These are phyloP conservation scores for Fratercula arctica DNA, from an alignment of 2,797 vertebrate genomes.

Conservation along the genomic window DNA sequence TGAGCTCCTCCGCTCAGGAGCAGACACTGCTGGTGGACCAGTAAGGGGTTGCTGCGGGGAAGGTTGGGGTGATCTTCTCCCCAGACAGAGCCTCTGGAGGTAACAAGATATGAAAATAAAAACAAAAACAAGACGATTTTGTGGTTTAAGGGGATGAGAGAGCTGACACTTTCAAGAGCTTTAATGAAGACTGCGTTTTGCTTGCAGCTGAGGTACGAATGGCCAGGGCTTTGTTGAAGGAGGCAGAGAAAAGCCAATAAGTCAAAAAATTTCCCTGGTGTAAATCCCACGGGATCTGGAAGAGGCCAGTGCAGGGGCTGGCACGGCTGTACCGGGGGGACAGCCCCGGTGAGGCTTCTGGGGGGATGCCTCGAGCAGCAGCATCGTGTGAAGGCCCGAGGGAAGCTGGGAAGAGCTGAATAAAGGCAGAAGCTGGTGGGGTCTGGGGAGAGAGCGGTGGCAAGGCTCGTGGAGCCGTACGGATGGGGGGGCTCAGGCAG, in stretches of 20 bases:
- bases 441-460: not conserved
- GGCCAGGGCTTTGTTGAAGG: not conserved
- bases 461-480: not conserved
- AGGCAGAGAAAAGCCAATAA: not conserved
- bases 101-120: not conserved
- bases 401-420: not conserved
- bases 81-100: not conserved
- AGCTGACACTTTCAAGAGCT: not conserved
- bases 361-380: accelerated
- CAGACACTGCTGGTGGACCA: not conserved
- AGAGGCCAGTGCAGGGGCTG: not conserved
- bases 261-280: not conserved
- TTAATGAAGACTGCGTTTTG: not conserved
- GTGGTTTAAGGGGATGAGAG: not conserved
- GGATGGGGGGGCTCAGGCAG: too few relatives aligned
- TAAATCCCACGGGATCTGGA: not conserved
- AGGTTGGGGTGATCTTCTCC: not conserved
- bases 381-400: accelerated
- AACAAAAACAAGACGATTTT: not conserved
- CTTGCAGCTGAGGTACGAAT: not conserved
- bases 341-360: not conserved
- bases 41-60: not conserved
- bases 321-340: accelerated
- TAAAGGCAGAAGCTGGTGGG: not conserved
- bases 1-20: not conserved